A percentile compares a stretch with the other conserved stretches of the same genome.
These are phyloP conservation scores for Philonicus albiceps DNA, from an alignment of 2,888 invertebrate species.

Conservation along the genomic window DNA sequence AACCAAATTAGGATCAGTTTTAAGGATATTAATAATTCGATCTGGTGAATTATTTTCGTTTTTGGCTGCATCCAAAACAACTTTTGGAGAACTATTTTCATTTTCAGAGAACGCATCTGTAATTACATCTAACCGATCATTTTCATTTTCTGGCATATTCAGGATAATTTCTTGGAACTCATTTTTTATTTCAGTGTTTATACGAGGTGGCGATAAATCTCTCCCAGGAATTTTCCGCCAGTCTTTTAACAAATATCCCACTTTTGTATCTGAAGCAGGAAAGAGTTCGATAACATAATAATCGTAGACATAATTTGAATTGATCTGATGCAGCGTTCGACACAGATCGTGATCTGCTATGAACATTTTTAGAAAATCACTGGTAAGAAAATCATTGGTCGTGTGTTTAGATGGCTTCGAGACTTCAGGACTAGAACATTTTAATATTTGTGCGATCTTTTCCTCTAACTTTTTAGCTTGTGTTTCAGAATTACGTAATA, in stretches of 20 bases:
- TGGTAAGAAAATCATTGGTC: background rate
- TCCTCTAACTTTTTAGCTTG: conserved; percentile 55
- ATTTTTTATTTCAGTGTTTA: background rate
- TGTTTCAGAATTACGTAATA: conserved; percentile 54
- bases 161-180: background rate
- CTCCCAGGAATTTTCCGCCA: conserved; percentile 72
- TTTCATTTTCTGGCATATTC: background rate
- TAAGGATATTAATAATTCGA: background rate
- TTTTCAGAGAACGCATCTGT: background rate
- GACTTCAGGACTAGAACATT: background rate
- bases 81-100: background rate
- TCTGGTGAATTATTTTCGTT: background rate
- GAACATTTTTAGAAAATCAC: conserved; percentile 22
- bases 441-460: conserved; percentile 54
- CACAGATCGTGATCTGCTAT: background rate
- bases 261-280: conserved; percentile 60
- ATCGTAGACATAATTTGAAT: conserved; percentile 42
- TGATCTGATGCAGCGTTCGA: background rate
- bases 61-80: background rate
- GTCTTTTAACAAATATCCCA: conserved; percentile 68
- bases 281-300: conserved; percentile 66
- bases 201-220: conserved; percentile 66
- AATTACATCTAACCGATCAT: background rate
- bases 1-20: background rate
- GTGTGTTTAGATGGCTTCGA: too few relatives aligned